A percentile compares a stretch with the other conserved stretches of the same genome.
Conservation (phyloP, 1,140 invertebrate genomes). For the Drosophila repleta region DNA sequence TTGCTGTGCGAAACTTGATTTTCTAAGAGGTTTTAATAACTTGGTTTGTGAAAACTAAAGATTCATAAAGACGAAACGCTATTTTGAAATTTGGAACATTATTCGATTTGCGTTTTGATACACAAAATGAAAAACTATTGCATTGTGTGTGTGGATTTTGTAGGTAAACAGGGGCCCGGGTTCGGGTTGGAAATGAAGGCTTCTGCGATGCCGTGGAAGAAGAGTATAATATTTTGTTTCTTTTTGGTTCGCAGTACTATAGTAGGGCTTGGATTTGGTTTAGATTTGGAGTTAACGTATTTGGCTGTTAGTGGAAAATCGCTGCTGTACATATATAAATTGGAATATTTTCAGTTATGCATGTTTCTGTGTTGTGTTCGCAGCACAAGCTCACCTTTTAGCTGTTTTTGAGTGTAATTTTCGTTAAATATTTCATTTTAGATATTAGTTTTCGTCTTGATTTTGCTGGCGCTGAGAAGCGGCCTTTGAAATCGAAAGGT, state of each 20-base stretch:
- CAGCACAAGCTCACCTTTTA: constrained; percentile 46
- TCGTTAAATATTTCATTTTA: constrained; percentile 11
- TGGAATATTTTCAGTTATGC: constrained; percentile 1
- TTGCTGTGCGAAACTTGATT: constrained; percentile 64
- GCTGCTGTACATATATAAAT: constrained; percentile 22
- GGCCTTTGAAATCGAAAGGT: constrained; percentile 1
- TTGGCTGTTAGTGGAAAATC: constrained; percentile 38
- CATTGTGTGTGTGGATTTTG: constrained; percentile 74
- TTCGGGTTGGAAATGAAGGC: constrained; percentile 74
- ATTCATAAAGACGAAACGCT: constrained; percentile 67
- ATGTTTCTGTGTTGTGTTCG: constrained; percentile 6
- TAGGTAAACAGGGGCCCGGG: constrained; percentile 43
- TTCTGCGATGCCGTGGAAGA: constrained; percentile 81
- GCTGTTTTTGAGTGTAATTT: constrained; percentile 9
- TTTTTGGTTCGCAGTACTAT: constrained; percentile 39
- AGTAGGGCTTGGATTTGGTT: constrained; percentile 42
- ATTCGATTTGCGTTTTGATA: constrained; percentile 76
- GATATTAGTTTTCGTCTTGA: constrained; percentile 18
- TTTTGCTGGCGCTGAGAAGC: constrained; percentile 7
- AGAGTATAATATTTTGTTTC: constrained; percentile 51
- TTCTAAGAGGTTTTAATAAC: constrained; percentile 52
- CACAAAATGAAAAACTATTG: constrained; percentile 83
- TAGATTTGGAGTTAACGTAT: constrained; percentile 19
- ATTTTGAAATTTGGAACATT: constrained; percentile 68
- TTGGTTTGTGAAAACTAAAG: constrained; percentile 62